Percentiles rank a stretch among this genome's conserved stretches.
These are phyloP conservation scores for Patiria pectinifera DNA, from an alignment of 53 echinoderm and acorn worm species.

Conservation along the genomic window DNA sequence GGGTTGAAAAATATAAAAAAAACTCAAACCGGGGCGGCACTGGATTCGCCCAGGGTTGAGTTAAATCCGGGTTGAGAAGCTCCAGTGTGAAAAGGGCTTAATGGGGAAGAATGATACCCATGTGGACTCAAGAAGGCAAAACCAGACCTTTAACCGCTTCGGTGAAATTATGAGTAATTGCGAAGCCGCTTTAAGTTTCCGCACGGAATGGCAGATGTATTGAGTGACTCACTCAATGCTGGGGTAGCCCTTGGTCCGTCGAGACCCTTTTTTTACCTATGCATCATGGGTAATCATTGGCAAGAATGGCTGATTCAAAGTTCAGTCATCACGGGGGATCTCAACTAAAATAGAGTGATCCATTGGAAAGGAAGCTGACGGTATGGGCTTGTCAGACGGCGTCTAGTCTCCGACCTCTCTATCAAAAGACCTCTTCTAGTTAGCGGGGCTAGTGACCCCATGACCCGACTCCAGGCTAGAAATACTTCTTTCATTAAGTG, in stretches of 20 bases:
- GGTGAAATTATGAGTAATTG: slow-evolving; percentile 8
- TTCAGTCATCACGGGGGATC: no score
- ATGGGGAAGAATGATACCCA: background rate
- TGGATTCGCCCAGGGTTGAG: no score
- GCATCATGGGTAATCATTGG: slow-evolving; percentile 7
- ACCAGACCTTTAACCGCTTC: background rate
- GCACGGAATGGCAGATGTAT: background rate
- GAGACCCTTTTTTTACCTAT: background rate
- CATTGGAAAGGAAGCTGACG: slow-evolving; percentile 4
- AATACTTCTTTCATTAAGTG: background rate
- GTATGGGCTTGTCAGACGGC: background rate
- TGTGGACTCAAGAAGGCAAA: slow-evolving; percentile 1
- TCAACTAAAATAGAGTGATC: slow-evolving; percentile 3
- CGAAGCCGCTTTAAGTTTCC: background rate
- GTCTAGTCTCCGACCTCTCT: background rate
- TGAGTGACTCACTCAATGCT: background rate
- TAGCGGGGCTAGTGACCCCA: slow-evolving; percentile 22
- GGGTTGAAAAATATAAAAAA: no score
- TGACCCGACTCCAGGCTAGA: background rate
- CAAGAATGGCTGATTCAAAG: background rate
- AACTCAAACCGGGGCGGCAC: no score
- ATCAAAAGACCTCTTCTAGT: background rate
- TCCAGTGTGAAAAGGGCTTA: no score
- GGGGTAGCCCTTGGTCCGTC: slow-evolving; percentile 22
- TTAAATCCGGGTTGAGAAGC: no score